Evolutionary conservation across 2,888 invertebrate species (phyloP), one percentile per base, ranked within the genome.

Genomic region (Rhopalosiphum nymphaeae): DNA sequence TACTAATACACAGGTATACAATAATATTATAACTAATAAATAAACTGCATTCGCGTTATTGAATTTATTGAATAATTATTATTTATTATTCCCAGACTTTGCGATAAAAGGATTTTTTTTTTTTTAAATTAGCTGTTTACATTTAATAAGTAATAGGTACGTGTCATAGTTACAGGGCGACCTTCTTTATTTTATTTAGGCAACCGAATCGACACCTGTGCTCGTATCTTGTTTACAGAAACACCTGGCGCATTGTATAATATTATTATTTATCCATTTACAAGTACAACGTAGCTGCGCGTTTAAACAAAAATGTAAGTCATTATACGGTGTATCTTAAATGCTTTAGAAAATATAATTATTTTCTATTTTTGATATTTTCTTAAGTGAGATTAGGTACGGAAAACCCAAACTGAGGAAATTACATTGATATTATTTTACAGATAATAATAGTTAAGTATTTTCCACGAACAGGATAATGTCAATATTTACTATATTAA

Each of bases 121-220:
- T 46, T 46, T 46, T 46, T 46, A 46, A 78, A 78, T 36, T 21
- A 36, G 21, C 9, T 13, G 16, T 78, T 78, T 36, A 78, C 36
- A 25, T 7, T 21, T 0, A 78, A 21, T 78, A n/a, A n/a, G n/a
- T n/a, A n/a, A n/a, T n/a, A n/a, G n/a, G n/a, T n/a, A 42, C 21
- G 9, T 21, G n/a, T 16, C 7, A 29, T 61, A 13, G 67, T 67
- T n/a, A n/a, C 67, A 16, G n/a, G 67, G n/a, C 16, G 78, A 36
- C 36, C 78, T 42, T 36, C 21, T 36, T 78, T 78, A 21, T 78
- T 36, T 21, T 3, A 78, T 78, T 56, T 85, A 91, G 84, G 91
- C 91, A 91, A 91, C 91, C 10, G 84, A 91, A 91, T 56, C 44
- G 84, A 56, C 91, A 91, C 56, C 29, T 56, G 53, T 56, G 91